These are phyloP conservation scores for Aurelia coerulea DNA, from an alignment of 30 jellyfish, hydroid and myxozoan genomes.

Conservation along the genomic window DNA sequence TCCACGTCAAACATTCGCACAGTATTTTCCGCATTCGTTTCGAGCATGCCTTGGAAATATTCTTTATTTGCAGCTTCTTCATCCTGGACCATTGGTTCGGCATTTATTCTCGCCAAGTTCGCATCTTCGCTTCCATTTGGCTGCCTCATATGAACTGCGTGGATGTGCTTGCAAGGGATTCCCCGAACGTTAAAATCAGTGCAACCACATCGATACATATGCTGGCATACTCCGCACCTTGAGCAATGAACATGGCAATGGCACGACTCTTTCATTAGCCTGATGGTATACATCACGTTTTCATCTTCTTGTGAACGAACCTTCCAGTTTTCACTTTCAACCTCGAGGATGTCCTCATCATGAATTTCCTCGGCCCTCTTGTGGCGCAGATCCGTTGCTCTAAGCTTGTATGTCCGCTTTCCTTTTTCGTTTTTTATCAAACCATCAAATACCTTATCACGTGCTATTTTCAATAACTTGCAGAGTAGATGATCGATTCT, in stretches of 20 bases:
- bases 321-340: neutral
- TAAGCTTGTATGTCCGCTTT: neutral
- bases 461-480: neutral
- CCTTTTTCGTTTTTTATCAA: neutral
- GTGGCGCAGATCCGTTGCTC: neutral
- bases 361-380: neutral
- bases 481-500: neutral
- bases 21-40: constrained; percentile 18
- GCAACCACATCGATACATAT: neutral
- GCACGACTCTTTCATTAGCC: too few relatives aligned
- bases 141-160: constrained; percentile 9
- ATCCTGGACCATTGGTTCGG: constrained; percentile 9
- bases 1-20: constrained; percentile 23
- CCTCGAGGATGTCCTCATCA: neutral
- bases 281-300: neutral
- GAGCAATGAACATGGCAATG: neutral
- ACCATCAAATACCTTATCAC: neutral
- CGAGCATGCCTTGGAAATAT: constrained; percentile 11
- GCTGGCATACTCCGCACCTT: neutral
- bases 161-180: neutral
- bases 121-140: neutral
- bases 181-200: neutral
- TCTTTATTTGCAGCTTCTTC: neutral
- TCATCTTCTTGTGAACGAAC: neutral
- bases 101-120: constrained; percentile 1